Evolutionary conservation across 1,140 invertebrate genomes (phyloP).

Genomic region (Ooceraea biroi): DNA sequence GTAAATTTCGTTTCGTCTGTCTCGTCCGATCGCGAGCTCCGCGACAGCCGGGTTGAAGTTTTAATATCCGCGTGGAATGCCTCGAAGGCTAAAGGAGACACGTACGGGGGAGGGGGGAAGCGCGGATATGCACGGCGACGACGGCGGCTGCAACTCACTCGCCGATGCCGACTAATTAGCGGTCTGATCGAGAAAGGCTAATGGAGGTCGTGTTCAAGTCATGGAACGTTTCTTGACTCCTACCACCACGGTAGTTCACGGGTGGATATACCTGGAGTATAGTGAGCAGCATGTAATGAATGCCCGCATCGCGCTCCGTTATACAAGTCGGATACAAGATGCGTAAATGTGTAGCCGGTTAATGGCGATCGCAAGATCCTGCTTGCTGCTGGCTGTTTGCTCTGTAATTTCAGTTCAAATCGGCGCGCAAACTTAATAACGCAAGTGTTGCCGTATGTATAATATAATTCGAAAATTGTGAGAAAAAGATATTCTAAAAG

Average conservation of each 20-base stretch:
- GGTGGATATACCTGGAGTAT: slow-evolving; percentile 46
- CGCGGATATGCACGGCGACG: background rate
- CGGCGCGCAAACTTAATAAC: slow-evolving; percentile 20
- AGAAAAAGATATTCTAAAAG: background rate
- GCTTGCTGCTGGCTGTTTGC: background rate
- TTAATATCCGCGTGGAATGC: slow-evolving; percentile 42
- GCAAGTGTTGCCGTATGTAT: background rate
- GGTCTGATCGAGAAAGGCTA: slow-evolving; percentile 76
- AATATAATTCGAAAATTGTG: background rate
- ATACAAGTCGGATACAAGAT: slow-evolving; percentile 54
- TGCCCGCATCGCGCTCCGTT: slow-evolving; percentile 35
- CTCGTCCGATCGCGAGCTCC: background rate
- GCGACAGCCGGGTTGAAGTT: slow-evolving; percentile 12
- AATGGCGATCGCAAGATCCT: slow-evolving; percentile 43
- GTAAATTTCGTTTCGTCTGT: slow-evolving; percentile 10
- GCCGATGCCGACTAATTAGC: slow-evolving; percentile 75
- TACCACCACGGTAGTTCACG: slow-evolving; percentile 59
- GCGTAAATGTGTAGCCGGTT: slow-evolving; percentile 47
- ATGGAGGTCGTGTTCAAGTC: slow-evolving; percentile 76
- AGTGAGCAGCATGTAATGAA: slow-evolving; percentile 47
- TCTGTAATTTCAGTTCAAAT: slow-evolving; percentile 38
- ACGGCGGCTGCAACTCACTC: slow-evolving; percentile 57
- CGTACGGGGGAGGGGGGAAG: background rate
- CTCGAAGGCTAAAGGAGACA: slow-evolving; percentile 37
- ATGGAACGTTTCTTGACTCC: slow-evolving; percentile 74